Evolutionary conservation across 2,888 invertebrate species (phyloP).

Genomic region (Geotrupes spiniger): DNA sequence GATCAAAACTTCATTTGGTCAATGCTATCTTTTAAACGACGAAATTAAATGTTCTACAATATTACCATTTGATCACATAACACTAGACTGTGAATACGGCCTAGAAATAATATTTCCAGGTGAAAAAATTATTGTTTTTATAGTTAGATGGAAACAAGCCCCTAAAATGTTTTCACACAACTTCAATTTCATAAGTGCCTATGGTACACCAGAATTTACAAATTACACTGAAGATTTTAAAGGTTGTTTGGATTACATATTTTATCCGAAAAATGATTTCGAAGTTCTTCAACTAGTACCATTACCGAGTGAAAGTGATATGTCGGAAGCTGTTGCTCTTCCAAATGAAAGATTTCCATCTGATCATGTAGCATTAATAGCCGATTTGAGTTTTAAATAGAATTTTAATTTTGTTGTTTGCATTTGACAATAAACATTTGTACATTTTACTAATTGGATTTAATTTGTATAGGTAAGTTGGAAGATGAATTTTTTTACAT

Average conservation of each 20-base stretch:
- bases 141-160: no score
- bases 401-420: no score
- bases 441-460: no score
- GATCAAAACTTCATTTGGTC: constrained; percentile 10
- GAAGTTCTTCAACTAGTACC: constrained; percentile 72
- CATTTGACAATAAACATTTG: no score
- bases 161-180: constrained; percentile 47
- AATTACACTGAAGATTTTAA: constrained; percentile 83
- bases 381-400: constrained; percentile 63
- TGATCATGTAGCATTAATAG: constrained; percentile 87
- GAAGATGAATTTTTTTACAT: no score
- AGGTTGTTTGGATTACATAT: constrained; percentile 92
- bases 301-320: constrained; percentile 74
- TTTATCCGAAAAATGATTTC: constrained; percentile 66
- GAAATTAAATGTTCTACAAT: no score
- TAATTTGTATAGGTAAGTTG: no score
- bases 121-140: no score
- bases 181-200: constrained; percentile 71
- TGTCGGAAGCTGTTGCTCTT: constrained; percentile 70
- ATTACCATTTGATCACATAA: no score
- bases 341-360: constrained; percentile 91
- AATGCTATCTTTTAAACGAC: no score
- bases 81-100: no score
- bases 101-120: no score
- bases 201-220: constrained; percentile 81